Conservation (phyloP, 2,888 invertebrate species). For the Argyresthia goedartella region DNA sequence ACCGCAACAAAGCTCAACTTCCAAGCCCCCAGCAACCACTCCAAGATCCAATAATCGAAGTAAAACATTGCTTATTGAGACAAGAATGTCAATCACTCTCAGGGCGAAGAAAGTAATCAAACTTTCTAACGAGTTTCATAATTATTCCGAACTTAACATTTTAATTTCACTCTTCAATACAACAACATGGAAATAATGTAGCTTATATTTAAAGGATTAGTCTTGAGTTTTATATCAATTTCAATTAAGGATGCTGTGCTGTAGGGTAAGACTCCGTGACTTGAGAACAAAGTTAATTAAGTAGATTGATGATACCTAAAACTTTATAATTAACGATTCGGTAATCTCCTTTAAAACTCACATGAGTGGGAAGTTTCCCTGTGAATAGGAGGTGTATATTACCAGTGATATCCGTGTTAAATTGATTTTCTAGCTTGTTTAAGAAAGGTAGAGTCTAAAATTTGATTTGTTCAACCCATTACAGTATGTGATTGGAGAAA, state of each 20-base stretch:
- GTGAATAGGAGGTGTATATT: too few relatives aligned
- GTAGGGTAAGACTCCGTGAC: background rate
- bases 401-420: too few relatives aligned
- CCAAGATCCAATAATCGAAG: slow-evolving; percentile 27
- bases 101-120: slow-evolving; percentile 28
- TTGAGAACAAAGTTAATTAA: slow-evolving; percentile 16
- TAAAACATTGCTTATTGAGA: slow-evolving; percentile 10
- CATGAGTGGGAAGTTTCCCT: slow-evolving; percentile 20
- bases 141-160: slow-evolving; percentile 18
- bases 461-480: too few relatives aligned
- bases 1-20: too few relatives aligned
- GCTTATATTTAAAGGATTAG: too few relatives aligned
- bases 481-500: too few relatives aligned
- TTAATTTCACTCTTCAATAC: slow-evolving; percentile 1
- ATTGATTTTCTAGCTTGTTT: too few relatives aligned
- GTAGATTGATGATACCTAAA: slow-evolving; percentile 34
- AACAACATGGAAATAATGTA: too few relatives aligned
- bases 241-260: background rate
- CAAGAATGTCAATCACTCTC: slow-evolving; percentile 24
- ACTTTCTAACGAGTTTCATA: slow-evolving; percentile 32
- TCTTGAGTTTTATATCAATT: background rate
- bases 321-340: slow-evolving; percentile 47
- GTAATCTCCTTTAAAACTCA: slow-evolving; percentile 39
- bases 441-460: too few relatives aligned
- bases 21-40: too few relatives aligned